These are phyloP conservation scores for Pterostichus niger DNA, from an alignment of 2,888 invertebrate species.

Conservation along the genomic window DNA sequence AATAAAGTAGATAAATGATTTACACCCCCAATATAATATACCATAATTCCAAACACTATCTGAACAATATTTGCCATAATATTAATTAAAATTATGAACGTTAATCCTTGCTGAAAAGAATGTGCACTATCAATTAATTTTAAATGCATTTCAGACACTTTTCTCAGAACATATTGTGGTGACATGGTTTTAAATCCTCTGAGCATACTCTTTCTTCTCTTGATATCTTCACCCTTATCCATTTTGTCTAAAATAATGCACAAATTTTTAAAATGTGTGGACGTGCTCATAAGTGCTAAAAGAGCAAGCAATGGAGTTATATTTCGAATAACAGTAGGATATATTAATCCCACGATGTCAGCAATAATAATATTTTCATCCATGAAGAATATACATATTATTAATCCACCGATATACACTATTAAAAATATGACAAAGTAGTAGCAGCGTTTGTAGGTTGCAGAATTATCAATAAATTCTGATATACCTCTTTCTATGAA, in stretches of 20 bases:
- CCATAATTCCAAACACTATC: neutral
- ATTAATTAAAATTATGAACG: neutral
- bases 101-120: neutral
- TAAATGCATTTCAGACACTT: neutral
- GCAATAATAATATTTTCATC: neutral
- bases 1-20: neutral
- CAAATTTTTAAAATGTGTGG: neutral
- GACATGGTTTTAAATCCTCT: neutral
- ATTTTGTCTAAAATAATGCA: neutral
- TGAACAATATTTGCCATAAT: slow-evolving; percentile 18
- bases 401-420: neutral
- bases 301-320: neutral
- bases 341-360: neutral
- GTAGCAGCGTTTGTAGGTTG: neutral
- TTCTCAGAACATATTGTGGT: neutral
- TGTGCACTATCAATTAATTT: neutral
- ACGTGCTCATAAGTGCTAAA: neutral
- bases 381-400: neutral
- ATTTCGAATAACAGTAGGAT: neutral
- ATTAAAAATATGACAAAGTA: neutral
- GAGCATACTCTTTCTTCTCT: no score
- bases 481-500: neutral
- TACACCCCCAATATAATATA: slow-evolving; percentile 2
- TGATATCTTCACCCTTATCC: neutral
- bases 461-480: neutral